A percentile compares a stretch with the other conserved stretches of the same genome.
Conservation (phyloP, 2,888 invertebrate genomes). For the Cryptops parisi region DNA sequence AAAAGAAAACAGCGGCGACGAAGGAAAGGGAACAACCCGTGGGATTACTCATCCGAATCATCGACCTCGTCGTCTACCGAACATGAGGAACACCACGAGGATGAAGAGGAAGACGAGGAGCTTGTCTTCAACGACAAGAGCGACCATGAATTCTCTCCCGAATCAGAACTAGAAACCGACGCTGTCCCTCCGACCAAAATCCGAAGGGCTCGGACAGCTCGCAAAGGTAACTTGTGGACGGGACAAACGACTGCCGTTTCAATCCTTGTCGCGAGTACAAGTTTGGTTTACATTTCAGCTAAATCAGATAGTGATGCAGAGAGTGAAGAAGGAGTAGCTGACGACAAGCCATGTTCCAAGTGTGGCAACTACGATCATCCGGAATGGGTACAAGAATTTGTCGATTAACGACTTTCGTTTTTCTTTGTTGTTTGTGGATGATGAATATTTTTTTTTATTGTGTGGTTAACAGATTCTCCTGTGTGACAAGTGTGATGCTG, state of each 20-base stretch:
- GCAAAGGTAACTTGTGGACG: slow-evolving; percentile 52
- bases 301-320: slow-evolving; percentile 33
- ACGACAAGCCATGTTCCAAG: slow-evolving; percentile 69
- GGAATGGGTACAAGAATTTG: slow-evolving; percentile 48
- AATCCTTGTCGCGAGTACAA: no score
- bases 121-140: slow-evolving; percentile 46
- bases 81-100: slow-evolving; percentile 33
- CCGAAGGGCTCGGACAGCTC: slow-evolving; percentile 65
- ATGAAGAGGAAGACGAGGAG: slow-evolving; percentile 36
- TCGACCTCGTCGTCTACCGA: slow-evolving; percentile 6
- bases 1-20: slow-evolving; percentile 27
- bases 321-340: slow-evolving; percentile 27
- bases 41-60: slow-evolving; percentile 43
- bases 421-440: slow-evolving; percentile 1
- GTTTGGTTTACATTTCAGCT: slow-evolving; percentile 22
- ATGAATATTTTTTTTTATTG: neutral
- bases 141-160: slow-evolving; percentile 86
- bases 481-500: slow-evolving; percentile 85
- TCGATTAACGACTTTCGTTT: slow-evolving; percentile 16
- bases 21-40: slow-evolving; percentile 38
- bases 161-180: slow-evolving; percentile 64
- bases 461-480: slow-evolving; percentile 53
- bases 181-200: slow-evolving; percentile 52
- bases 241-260: no score
- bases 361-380: slow-evolving; percentile 87